Evolutionary conservation across 2,113 vertebrate species (phyloP), one percentile per base, ranked within the genome.

Genomic region (Leptobrachium ailaonicum): DNA sequence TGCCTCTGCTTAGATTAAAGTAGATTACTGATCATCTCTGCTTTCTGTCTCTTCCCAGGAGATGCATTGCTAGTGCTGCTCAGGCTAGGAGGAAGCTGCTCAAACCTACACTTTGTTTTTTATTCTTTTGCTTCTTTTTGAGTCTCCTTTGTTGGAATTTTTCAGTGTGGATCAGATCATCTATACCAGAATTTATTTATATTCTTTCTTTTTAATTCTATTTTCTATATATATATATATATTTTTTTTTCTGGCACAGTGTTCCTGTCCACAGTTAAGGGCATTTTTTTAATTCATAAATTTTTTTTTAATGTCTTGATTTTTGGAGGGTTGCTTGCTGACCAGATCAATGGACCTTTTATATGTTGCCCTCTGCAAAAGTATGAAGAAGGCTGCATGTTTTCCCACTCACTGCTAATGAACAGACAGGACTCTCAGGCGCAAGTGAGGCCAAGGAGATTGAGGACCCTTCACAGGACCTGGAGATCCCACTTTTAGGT

Each of bases 291-390:
- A 54, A 8, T 53, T 54, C 11, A 11, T 54, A 54, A 8, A 8
- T 7, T 53, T 54, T 54, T 54, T 54, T 54, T 1, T 12, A 73
- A 76, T 77, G 83, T 84, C 80, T 85, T 74, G 82, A 79, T 85
- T 84, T 85, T 32, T 32, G 20, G 90, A 90, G 83, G 91, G 89
- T 85, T 83, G 79, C 43, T 50, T n/a, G 66, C 42, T 77, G 83
- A 79, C 76, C 47, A 50, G 8, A 50, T 78, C 73, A 67, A 2
- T 41, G 82, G 82, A 83, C 82, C 87, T 87, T 86, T 79, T 76
- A 70, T 74, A 70, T 74, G 77, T 71, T 43, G 73, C 20, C 83
- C 86, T 87, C 84, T 84, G 60, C 79, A 79, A 87, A 82, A 32
- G 20, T 32, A 32, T 85, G 73, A 68, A 4, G 77, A 83, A 75